Percentiles rank a stretch among this genome's conserved stretches.
phyloP scores from a whole-genome alignment of 2,888 invertebrate species.

The Xestoiulus laeticollis region DNA sequence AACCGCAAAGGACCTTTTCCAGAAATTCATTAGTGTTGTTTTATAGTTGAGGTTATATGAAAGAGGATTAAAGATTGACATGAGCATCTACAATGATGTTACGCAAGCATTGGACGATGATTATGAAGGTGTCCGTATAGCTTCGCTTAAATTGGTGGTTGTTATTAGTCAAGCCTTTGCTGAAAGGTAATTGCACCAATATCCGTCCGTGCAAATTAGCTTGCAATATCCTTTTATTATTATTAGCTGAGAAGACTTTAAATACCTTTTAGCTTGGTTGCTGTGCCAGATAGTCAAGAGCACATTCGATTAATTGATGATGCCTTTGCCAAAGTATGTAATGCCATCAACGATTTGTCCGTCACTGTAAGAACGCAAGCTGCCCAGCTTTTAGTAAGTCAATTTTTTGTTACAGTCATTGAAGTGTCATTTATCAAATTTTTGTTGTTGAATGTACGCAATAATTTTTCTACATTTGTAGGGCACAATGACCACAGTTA shows the following conservation, averaged over 20 bases:
- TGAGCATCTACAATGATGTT: conserved; percentile 73
- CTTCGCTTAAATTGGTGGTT: conserved; percentile 86
- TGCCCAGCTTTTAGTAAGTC: conserved; percentile 73
- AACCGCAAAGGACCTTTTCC: neutral
- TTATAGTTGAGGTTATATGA: conserved; percentile 74
- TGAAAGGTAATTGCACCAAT: conserved; percentile 73
- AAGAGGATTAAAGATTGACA: conserved; percentile 81
- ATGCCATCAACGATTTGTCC: conserved; percentile 90
- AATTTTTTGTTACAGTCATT: too few relatives aligned
- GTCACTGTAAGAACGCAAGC: conserved; percentile 87
- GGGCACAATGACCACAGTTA: conserved; percentile 87
- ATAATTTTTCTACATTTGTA: neutral
- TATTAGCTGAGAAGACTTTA: neutral
- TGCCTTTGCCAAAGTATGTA: conserved; percentile 94
- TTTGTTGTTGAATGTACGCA: too few relatives aligned
- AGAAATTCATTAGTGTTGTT: conserved; percentile 39
- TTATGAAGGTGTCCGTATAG: conserved; percentile 90
- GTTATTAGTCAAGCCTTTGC: conserved; percentile 86
- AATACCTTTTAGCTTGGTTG: conserved; percentile 70
- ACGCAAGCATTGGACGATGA: conserved; percentile 86
- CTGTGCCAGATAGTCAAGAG: conserved; percentile 78
- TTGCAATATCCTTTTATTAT: neutral
- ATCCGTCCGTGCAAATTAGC: conserved; percentile 49
- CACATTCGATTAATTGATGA: conserved; percentile 92
- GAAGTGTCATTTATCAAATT: too few relatives aligned